Percentiles rank a stretch among this genome's conserved stretches.
Evolutionary conservation across 2,797 vertebrate species (phyloP).

Genomic region (Semotilus atromaculatus): DNA sequence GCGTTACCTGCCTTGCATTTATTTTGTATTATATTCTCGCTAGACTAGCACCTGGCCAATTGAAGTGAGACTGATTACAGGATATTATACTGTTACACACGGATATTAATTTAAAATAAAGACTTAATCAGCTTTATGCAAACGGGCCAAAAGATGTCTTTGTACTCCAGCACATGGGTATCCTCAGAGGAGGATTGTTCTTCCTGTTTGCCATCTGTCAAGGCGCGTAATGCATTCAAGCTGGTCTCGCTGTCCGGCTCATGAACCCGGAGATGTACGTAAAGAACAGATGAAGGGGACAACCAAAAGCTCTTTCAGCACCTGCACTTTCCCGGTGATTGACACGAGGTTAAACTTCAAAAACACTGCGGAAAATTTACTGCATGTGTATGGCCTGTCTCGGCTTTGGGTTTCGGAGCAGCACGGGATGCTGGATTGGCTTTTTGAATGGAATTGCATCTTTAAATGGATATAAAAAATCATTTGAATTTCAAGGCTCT

Average conservation of each 20-base stretch:
- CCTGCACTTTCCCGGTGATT: conserved; percentile 34
- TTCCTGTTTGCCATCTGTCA: conserved; percentile 54
- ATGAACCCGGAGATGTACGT: conserved; percentile 47
- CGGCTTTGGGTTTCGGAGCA: background rate
- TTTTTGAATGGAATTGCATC: conserved; percentile 18
- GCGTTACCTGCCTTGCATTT: conserved; percentile 43
- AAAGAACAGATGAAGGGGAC: conserved; percentile 41
- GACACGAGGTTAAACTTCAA: conserved; percentile 40
- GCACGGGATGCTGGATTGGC: conserved; percentile 13
- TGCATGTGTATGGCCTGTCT: conserved; percentile 15
- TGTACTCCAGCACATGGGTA: conserved; percentile 31
- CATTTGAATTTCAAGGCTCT: conserved; percentile 38
- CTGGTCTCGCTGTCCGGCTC: conserved; percentile 34
- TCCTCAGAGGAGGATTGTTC: conserved; percentile 36
- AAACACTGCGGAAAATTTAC: conserved; percentile 31
- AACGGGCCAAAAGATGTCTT: conserved; percentile 36
- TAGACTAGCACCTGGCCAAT: background rate
- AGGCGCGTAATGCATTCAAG: conserved; percentile 46
- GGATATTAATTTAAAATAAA: conserved; percentile 49
- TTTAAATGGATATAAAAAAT: conserved; percentile 20
- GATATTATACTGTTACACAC: conserved; percentile 22
- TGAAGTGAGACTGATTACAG: conserved; percentile 15
- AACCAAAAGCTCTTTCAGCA: conserved; percentile 42
- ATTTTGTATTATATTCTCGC: background rate
- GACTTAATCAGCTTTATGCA: conserved; percentile 37